These are phyloP conservation scores for Rhineura floridana DNA, from an alignment of 2,113 vertebrate genomes.

Conservation along the genomic window DNA sequence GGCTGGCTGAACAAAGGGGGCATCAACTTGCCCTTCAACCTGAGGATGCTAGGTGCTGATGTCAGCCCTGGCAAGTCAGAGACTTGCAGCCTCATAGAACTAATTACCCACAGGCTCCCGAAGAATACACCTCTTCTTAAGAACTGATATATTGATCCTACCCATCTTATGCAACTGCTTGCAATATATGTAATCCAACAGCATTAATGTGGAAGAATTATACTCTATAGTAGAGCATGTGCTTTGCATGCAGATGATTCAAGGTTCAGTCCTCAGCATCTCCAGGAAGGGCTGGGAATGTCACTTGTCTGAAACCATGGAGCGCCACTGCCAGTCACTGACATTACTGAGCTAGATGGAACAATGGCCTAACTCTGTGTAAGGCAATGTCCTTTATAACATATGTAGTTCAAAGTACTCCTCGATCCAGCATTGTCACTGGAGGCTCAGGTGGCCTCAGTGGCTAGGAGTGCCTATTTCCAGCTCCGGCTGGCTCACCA, in stretches of 20 bases:
- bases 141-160: not conserved
- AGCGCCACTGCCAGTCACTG: too few relatives aligned
- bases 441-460: too few relatives aligned
- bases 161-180: not conserved
- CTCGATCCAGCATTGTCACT: too few relatives aligned
- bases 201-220: not conserved
- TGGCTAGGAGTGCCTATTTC: too few relatives aligned
- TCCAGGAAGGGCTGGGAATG: too few relatives aligned
- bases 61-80: not conserved
- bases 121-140: too few relatives aligned
- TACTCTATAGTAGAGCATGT: not conserved
- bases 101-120: not conserved
- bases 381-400: not conserved
- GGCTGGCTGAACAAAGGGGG: not conserved
- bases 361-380: not conserved
- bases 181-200: not conserved
- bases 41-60: not conserved
- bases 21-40: not conserved
- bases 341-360: not conserved
- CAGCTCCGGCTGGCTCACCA: too few relatives aligned
- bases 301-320: not conserved
- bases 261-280: not conserved
- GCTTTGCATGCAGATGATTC: not conserved
- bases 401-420: too few relatives aligned
- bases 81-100: too few relatives aligned